Evolutionary conservation across 2,797 vertebrate genomes (phyloP).

Genomic region (Catharus ustulatus): DNA sequence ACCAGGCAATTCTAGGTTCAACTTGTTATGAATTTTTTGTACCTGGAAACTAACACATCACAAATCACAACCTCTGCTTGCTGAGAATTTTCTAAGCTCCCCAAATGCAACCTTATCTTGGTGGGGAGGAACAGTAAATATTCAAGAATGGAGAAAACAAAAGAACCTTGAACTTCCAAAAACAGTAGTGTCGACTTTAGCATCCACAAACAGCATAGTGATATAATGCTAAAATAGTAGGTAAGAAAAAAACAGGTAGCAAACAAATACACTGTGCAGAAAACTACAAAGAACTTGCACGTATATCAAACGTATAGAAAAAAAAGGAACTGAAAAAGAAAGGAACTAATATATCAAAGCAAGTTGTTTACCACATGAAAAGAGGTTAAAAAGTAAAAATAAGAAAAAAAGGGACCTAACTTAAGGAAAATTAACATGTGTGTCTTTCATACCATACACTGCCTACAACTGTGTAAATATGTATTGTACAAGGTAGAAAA

Average conservation of each 20-base stretch:
- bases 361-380: neutral
- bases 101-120: neutral
- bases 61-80: neutral
- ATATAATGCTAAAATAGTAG: neutral
- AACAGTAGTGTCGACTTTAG: neutral
- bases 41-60: neutral
- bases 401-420: neutral
- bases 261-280: neutral
- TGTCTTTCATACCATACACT: neutral
- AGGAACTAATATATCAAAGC: neutral
- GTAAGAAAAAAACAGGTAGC: neutral
- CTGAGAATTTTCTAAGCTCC: neutral
- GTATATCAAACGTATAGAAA: neutral
- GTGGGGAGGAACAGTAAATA: neutral
- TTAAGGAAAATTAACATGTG: neutral
- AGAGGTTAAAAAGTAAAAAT: neutral
- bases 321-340: neutral
- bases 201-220: neutral
- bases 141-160: neutral
- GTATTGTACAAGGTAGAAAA: neutral
- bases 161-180: neutral
- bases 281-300: neutral
- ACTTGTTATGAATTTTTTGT: neutral
- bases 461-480: accelerated
- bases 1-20: conserved; percentile 26